Evolutionary conservation across 2,888 invertebrate genomes (phyloP), one percentile per base, ranked within the genome.

Genomic region (Ephialtes manifestator): DNA sequence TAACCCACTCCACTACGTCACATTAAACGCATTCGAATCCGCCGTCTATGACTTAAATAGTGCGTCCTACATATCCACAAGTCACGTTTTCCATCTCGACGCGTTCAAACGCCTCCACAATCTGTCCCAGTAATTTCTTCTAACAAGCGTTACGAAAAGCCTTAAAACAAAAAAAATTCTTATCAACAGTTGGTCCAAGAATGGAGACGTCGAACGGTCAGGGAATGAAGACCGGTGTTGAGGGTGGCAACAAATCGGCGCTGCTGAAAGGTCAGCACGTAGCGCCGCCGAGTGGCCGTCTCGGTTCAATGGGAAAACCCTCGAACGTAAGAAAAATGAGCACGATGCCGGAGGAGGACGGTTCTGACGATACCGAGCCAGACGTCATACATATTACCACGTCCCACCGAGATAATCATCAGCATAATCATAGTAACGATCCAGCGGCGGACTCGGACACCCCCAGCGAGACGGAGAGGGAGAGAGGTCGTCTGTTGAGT

Each of bases 321-420:
- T 86, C 76, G 68, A 89, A 86, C 84, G 88, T 92, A 39, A 87
- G 93, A 53, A 93, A 93, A 87, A 93, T 93, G 93, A 93, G 92
- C 79, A 92, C 92, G 35, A 93, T 93, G 93, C 90, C 90, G 39
- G 93, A 93, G 82, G 89, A 89, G 70, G 93, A 93, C 74, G 85
- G 84, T 31, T 90, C 92, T n/a, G 92, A 92, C 77, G 93, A 92
- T 53, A 80, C 89, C 75, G 92, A 93, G 75, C 88, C 91, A 63
- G 90, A 90, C 75, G 81, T 86, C 3, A 65, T 68, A 53, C 77
- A 79, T 53, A 74, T 60, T 11, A 39, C 63, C 28, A 13, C 65
- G 24, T 15, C 39, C 46, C 24, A 24, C 20, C 63, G 55, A 39
- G 53, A 81, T 2, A 76, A 65, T 48, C 35, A 79, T 87, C 46